Base-by-base conservation (phyloP, 2,888 invertebrate species). In the Aphidoletes aphidimyza region DNA sequence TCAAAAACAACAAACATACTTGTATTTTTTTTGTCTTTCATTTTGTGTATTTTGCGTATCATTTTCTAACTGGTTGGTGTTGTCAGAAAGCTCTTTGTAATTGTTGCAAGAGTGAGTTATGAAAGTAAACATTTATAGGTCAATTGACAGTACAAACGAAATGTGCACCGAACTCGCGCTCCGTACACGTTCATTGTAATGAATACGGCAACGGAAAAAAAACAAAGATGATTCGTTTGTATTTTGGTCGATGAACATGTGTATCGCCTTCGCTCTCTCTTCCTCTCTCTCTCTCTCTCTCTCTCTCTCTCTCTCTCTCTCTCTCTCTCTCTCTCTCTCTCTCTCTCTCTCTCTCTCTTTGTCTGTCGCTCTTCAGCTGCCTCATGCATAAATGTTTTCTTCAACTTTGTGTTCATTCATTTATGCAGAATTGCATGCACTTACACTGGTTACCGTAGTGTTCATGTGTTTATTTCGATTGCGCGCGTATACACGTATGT, bases 101-200 rank as follows among this genome's bases (percentile, higher is more conserved):
- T 54, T 54, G 54, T 3, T 54, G 54, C 5, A 26, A n/a, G n/a
- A 54, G 54, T 54, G 54, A 54, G 54, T 54, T 54, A 54, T 54
- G 54, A 54, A 54, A 26, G 54, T 54, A 54, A 54, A 54, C 54
- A 26, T 54, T 54, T 54, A 54, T 54, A 54, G 54, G 54, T 54
- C 54, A 54, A 54, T 54, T 54, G 54, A 54, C 54, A 54, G 26
- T 22, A 22, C 54, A 54, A 54, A 54, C 54, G 26, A 5, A 26
- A 54, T 54, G 22, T n/a, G n/a, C n/a, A n/a, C n/a, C n/a, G n/a
- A n/a, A n/a, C n/a, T n/a, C n/a, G n/a, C n/a, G n/a, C n/a, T n/a
- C n/a, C 6, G 19, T 54, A 22, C 5, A 22, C 22, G 26, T 26
- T 26, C 54, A 54, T 2, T 26, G 11, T 19, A 47, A 47, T 19